These are phyloP conservation scores for Enhydra lutris DNA, from an alignment of 2,113 vertebrate genomes.

Conservation along the genomic window DNA sequence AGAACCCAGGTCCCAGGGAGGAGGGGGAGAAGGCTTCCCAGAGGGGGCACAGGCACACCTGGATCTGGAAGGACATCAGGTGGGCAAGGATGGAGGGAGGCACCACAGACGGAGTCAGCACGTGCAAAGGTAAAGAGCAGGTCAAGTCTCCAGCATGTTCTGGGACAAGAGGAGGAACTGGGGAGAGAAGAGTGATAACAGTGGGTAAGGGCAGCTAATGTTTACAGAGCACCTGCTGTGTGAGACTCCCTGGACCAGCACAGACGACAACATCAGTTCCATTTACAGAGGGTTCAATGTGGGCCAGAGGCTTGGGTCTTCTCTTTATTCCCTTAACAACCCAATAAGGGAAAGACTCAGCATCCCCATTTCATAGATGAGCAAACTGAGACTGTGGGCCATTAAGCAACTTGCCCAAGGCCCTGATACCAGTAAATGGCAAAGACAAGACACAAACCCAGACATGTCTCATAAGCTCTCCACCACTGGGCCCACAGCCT, in stretches of 20 bases:
- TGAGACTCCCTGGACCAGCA: not conserved
- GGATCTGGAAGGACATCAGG: not conserved
- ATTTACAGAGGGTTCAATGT: not conserved
- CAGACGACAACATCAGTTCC: not conserved
- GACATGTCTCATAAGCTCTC: not conserved
- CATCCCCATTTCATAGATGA: not conserved
- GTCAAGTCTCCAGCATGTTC: not conserved
- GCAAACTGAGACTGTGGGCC: not conserved
- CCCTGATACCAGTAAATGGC: not conserved
- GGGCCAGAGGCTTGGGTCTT: not conserved
- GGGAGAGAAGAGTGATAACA: not conserved
- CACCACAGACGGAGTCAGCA: not conserved
- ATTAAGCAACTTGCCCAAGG: not conserved
- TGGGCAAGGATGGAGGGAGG: not conserved
- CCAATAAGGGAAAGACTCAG: not conserved
- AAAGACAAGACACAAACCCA: not conserved
- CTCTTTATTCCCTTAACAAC: not conserved
- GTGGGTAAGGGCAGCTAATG: not conserved
- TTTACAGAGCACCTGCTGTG: not conserved
- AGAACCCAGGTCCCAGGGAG: not conserved
- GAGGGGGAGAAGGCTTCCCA: not conserved
- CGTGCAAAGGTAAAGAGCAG: not conserved
- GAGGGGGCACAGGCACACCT: not conserved
- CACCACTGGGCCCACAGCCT: not conserved
- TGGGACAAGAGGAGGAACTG: not conserved